Percentiles rank a stretch among this genome's conserved stretches.
phyloP scores from a whole-genome alignment of 2,113 vertebrate genomes.

The Ahaetulla prasina region DNA sequence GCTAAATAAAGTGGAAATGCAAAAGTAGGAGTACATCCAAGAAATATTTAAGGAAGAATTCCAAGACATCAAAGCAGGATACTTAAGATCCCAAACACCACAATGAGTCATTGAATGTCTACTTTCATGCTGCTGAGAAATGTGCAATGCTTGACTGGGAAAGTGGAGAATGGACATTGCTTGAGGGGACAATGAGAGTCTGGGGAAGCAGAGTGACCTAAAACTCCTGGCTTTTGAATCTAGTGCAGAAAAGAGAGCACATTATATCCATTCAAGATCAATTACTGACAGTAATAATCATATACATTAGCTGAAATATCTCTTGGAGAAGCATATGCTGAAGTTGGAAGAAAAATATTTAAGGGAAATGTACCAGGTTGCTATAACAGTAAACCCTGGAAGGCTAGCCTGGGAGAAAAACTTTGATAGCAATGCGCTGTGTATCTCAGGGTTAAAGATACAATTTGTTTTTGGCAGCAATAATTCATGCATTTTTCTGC shows the following conservation, averaged over 20 bases:
- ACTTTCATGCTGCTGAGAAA: neutral
- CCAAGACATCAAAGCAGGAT: neutral
- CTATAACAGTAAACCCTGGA: neutral
- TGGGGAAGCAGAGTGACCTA: neutral
- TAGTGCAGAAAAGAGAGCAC: neutral
- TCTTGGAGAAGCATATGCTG: neutral
- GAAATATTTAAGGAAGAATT: neutral
- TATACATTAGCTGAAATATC: neutral
- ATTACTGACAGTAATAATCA: neutral
- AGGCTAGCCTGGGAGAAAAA: neutral
- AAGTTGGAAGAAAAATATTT: neutral
- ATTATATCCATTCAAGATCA: neutral
- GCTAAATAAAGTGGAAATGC: neutral
- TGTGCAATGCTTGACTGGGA: neutral
- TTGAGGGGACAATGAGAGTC: neutral
- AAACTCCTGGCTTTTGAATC: neutral
- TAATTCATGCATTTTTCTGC: neutral
- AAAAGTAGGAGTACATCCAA: neutral
- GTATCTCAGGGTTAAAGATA: neutral
- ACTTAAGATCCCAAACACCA: neutral
- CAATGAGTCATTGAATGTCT: neutral
- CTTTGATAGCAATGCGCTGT: neutral
- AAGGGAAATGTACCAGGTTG: neutral
- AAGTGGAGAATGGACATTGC: neutral
- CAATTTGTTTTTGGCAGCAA: neutral